These are phyloP conservation scores for Orussus abietinus DNA, from an alignment of 1,140 invertebrate species.

Conservation along the genomic window DNA sequence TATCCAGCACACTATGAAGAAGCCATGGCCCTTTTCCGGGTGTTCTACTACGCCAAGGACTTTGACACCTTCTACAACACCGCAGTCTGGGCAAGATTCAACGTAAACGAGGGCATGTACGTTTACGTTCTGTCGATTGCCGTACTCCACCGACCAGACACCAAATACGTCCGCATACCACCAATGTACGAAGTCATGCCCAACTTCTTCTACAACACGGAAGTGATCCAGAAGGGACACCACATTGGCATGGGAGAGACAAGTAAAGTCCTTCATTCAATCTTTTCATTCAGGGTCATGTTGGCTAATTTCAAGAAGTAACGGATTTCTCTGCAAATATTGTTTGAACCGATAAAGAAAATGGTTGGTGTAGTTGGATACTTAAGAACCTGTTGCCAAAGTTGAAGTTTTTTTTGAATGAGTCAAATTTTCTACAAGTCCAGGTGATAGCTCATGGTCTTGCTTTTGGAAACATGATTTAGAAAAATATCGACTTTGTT, in stretches of 20 bases:
- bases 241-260: constrained; percentile 49
- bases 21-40: constrained; percentile 61
- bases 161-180: constrained; percentile 59
- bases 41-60: constrained; percentile 66
- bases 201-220: constrained; percentile 59
- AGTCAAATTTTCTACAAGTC: no score
- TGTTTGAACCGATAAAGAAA: no score
- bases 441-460: no score
- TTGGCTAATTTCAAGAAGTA: no score
- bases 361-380: no score
- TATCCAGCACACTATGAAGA: constrained; percentile 61
- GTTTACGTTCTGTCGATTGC: constrained; percentile 60
- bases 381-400: no score
- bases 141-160: constrained; percentile 60
- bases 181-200: constrained; percentile 68
- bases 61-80: constrained; percentile 48
- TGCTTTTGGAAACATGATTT: constrained; percentile 2
- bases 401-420: no score
- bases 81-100: constrained; percentile 57
- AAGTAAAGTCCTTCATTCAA: constrained; percentile 9
- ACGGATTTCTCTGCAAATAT: no score
- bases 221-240: constrained; percentile 60
- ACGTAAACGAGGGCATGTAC: constrained; percentile 64
- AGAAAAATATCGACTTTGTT: not conserved
- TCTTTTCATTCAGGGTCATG: no score